Conservation (phyloP, 2,888 invertebrate genomes). For the Noctua pronuba region DNA sequence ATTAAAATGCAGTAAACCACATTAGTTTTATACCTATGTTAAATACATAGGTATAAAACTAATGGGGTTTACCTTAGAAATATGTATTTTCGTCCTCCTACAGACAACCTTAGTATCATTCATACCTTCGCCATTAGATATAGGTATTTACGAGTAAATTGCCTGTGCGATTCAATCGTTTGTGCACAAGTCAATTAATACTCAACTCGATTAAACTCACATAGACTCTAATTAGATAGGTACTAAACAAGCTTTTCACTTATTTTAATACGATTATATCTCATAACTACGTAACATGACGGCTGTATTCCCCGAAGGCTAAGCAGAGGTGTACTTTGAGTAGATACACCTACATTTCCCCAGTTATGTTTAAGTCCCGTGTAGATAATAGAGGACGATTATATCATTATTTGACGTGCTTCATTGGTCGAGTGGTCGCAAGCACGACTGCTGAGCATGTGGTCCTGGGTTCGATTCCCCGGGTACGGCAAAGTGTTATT, state of each 20-base stretch:
- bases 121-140: slow-evolving; percentile 9
- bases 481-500: no score
- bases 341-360: not conserved
- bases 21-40: not conserved
- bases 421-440: no score
- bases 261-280: slow-evolving; percentile 14
- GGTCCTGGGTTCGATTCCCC: no score
- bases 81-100: slow-evolving; percentile 18
- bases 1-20: not conserved
- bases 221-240: slow-evolving; percentile 14
- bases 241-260: slow-evolving; percentile 19
- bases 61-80: not conserved
- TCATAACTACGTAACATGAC: not conserved
- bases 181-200: slow-evolving; percentile 47
- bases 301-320: not conserved
- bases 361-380: not conserved
- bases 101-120: slow-evolving; percentile 32
- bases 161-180: slow-evolving; percentile 32
- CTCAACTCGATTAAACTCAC: slow-evolving; percentile 42
- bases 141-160: slow-evolving; percentile 29
- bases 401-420: not conserved
- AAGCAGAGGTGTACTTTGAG: not conserved
- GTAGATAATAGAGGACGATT: not conserved
- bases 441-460: no score
- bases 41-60: no score